Base-by-base conservation (phyloP, 2,797 vertebrate genomes). In the Centropyge bicolor region DNA sequence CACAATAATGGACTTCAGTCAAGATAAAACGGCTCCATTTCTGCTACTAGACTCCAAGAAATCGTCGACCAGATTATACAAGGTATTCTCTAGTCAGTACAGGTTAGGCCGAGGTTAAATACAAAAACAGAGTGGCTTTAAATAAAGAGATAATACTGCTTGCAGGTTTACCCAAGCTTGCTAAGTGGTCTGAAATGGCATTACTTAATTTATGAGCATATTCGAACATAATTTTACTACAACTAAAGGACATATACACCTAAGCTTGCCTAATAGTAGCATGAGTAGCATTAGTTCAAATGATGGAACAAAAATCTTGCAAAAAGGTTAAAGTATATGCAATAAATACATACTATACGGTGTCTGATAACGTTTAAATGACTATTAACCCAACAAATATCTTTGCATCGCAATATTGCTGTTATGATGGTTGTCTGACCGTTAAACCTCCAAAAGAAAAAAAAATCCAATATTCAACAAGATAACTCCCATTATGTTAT, bases 121-220 rank as follows among this genome's bases (percentile, higher is more conserved):
- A 89, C 70, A 87, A 91, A 80, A 85, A 74, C 40, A 70, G 71
- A 91, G 86, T 84, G 85, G 86, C 79, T 86, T 91, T 80, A 86
- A 93, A 92, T 89, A 88, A 86, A 80, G 61, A 88, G 24, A 86
- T 91, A 95, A 96, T 91, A 93, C 92, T 92, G 91, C 86, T 74
- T 92, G 85, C 80, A 85, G 90, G 91, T 91, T 94, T 84, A 91
- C 27, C 66, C 60, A 78, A 79, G 76, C 67, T 75, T 76, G 65
- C 80, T 27, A 84, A 90, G 73, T 83, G 76, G 79, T 82, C 65
- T 62, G 70, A 69, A 85, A 81, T 67, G 80, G 49, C 36, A 27
- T 83, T 83, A 84, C 76, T 74, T 78, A 38, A 85, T 80, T 88
- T 41, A 65, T 55, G 65, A 87, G 73, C 66, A 70, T 54, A 66